Evolutionary conservation across 2,797 vertebrate species (phyloP).

Genomic region (Arctocebus calabarensis): DNA sequence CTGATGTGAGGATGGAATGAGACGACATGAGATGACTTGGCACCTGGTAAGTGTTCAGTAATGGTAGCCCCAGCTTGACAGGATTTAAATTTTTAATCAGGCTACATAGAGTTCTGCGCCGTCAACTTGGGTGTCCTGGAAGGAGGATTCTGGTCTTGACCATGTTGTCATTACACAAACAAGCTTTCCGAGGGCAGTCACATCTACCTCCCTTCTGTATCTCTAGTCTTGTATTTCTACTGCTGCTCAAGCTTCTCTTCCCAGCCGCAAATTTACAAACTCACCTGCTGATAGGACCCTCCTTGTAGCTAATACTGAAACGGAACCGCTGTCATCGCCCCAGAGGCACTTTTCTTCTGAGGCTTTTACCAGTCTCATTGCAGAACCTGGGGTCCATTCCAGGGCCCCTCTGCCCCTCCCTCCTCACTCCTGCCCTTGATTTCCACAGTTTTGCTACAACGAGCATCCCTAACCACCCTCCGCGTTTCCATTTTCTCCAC

Average conservation of each 20-base stretch:
- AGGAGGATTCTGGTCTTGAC: not conserved
- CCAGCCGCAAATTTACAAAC: not conserved
- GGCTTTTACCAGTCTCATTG: not conserved
- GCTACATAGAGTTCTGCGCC: not conserved
- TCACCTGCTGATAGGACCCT: not conserved
- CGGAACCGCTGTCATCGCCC: not conserved
- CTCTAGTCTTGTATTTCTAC: not conserved
- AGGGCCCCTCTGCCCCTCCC: accelerated
- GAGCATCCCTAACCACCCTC: not conserved
- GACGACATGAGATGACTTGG: not conserved
- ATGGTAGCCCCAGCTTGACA: not conserved
- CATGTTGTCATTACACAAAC: not conserved
- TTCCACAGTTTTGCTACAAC: not conserved
- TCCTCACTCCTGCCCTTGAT: not conserved
- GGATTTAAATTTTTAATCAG: not conserved
- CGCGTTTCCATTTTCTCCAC: not conserved
- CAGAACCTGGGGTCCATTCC: not conserved
- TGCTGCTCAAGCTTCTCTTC: not conserved
- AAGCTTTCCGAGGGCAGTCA: accelerated
- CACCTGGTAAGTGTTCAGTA: too few species aligned
- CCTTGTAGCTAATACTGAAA: not conserved
- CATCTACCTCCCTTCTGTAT: not conserved
- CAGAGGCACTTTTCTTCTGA: accelerated
- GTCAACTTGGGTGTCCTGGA: not conserved
- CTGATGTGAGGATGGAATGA: not conserved